Evolutionary conservation across 2,797 vertebrate genomes (phyloP), one percentile per base, ranked within the genome.

Genomic region (Dallia pectoralis): DNA sequence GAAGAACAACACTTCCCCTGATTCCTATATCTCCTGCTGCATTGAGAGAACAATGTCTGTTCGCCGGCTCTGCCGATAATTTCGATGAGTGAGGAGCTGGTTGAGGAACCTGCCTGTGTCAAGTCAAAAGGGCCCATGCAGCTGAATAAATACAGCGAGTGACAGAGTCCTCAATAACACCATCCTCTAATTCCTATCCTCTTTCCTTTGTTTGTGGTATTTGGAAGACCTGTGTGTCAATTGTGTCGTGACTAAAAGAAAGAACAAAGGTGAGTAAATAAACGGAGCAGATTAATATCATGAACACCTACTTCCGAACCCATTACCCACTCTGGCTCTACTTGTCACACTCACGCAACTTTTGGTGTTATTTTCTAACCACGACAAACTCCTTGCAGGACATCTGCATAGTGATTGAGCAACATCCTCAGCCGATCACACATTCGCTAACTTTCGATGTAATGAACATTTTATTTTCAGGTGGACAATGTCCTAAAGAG

Each of bases 91-190:
- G 36, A 74, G 70, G 56, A 63, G 49, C 59, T 33, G 47, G 29
- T 25, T 32, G 67, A 53, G 69, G 11, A 53, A 44, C 30, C 27
- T 53, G 65, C 53, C 9, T 47, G 69, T 75, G 74, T 75, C 59
- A 47, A 56, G 36, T 59, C 25, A 33, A 75, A 69, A 68, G 33
- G 19, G 40, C 63, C 29, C 27, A 19, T 11, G 51, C 76, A 77
- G 76, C 76, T 77, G 76, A 67, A 30, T 63, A 77, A 77, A 77
- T 71, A 77, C 51, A n/a, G 66, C 32, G 63, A 9, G n/a, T 49
- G 68, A 77, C 68, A 74, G 67, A 61, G 36, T 62, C 29, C 66
- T 33, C 67, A n/a, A 30, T 29, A 15, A 69, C 71, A 70, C 63
- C 49, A 27, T 69, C 33, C 62, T 47, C 48, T 49, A 32, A 19